Evolutionary conservation across 1,140 invertebrate species (phyloP), one percentile per base, ranked within the genome.

Genomic region (Heliconius nattereri): DNA sequence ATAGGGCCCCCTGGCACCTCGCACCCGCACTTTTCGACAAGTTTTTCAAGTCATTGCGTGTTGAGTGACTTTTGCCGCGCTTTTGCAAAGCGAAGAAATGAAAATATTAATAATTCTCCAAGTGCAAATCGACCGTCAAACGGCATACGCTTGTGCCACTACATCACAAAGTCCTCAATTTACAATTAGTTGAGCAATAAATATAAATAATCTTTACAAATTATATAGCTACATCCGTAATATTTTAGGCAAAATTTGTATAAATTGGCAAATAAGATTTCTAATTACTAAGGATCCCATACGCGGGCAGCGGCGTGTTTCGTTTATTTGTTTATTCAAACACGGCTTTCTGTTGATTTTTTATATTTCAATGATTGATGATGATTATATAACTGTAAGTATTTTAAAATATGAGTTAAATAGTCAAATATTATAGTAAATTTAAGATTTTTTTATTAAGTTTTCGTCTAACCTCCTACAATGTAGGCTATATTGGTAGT

Each of bases 401-500:
- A 20, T 52, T 52, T 52, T 52, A 20, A 20, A 52, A 52, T 7
- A 52, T 19, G 7, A 52, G 7, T 52, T 52, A 52, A 45, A 16
- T 16, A 45, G 13, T 45, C 3, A 45, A 45, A 45, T 16, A 16
- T 45, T 5, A 45, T 5, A 11, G 13, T 45, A 45, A 45, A 7
- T 52, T 52, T 11, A 16, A 72, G 19, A 35, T 37, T 72, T 20
- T 72, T 35, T 71, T 60, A 16, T 37, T 20, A 72, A 37, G 3
- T 40, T 40, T 40, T 72, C 32, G 71, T 72, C 29, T 40, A 72
- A 26, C 60, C 60, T 66, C 26, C 26, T 13, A 26, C 1, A 37
- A 76, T 70, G 35, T 76, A 71, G 60, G 60, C 66, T 71, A 70
- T 76, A 37, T 29, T 45, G 60, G 26, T 70, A 70, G 54, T 76